Base-by-base conservation (phyloP, 2,888 invertebrate species). In the Beris morrisii region DNA sequence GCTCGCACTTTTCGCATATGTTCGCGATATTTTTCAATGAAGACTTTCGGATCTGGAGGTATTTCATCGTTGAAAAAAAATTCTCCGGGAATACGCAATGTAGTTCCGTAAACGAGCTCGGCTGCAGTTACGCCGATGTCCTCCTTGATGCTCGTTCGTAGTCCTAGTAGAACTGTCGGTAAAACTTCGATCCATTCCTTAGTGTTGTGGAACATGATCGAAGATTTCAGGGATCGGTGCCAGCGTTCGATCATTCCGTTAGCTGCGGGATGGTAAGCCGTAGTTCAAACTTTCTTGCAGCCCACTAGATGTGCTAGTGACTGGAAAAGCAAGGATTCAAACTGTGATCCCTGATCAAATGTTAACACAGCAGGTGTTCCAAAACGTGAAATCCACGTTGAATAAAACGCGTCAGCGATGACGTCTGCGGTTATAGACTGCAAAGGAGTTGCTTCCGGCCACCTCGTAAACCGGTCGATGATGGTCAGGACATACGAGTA, bases 181-280 rank as follows among this genome's bases (percentile, higher is more conserved):
- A 56, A 22, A 15, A 56, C 13, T 4, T 56, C 56, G 7, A 6
- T 22, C 54, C 54, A 54, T 31, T 54, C 54, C 2, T 54, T 28
- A 3, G 11, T 31, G 12, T 54, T 54, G 31, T 12, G 54, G 31
- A 32, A 54, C 54, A 54, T 54, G 30, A 54, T 54, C 5, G 54
- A 30, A 9, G 54, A 30, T 71, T 79, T 81, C 48, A 81, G 64
- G 7, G 74, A 73, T 2, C 81, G 71, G 67, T 82, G 80, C 58
- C 76, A 75, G 2, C 78, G 69, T 67, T 82, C 80, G 1, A 81
- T 73, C 61, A 79, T 72, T 1, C 79, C 80, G 63, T 82, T 81
- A 0, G 76, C 70, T 52, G 74, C 72, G 31, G 79, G 75, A 67
- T 79, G 77, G 68, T 78, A 78, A 11, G 76, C 70, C 1, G 77